A percentile compares a stretch with the other conserved stretches of the same genome.
Evolutionary conservation across 2,888 invertebrate species (phyloP).

Genomic region (Ligdia adustata): DNA sequence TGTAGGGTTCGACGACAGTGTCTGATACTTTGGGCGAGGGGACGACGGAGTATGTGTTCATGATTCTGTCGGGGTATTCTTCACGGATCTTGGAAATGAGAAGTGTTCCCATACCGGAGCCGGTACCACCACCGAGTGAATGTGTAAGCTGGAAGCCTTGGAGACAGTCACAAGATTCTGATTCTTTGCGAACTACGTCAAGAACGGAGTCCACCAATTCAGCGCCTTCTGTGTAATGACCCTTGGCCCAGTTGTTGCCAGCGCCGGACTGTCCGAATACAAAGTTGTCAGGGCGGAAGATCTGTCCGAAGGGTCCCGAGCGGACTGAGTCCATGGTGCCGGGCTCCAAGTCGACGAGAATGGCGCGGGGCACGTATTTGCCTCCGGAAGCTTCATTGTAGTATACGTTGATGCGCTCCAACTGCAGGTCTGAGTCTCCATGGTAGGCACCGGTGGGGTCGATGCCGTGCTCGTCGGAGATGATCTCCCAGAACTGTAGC

Average conservation of each 20-base stretch:
- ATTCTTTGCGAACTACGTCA: slow-evolving; percentile 93
- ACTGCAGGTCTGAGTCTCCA: slow-evolving; percentile 94
- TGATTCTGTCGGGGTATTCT: slow-evolving; percentile 95
- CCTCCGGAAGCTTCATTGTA: slow-evolving; percentile 94
- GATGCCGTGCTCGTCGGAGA: slow-evolving; percentile 97
- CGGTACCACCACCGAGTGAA: slow-evolving; percentile 85
- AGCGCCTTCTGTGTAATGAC: slow-evolving; percentile 88
- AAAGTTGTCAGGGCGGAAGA: slow-evolving; percentile 91
- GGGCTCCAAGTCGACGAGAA: slow-evolving; percentile 74
- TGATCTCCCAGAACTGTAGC: slow-evolving; percentile 93
- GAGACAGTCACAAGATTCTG: slow-evolving; percentile 95
- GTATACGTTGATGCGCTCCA: slow-evolving; percentile 98
- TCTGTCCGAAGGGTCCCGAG: slow-evolving; percentile 87
- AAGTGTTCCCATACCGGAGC: slow-evolving; percentile 86
- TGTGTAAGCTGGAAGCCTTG: slow-evolving; percentile 95
- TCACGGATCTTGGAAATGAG: slow-evolving; percentile 95
- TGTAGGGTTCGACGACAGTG: slow-evolving; percentile 88
- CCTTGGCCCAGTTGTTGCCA: slow-evolving; percentile 86
- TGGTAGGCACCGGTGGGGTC: slow-evolving; percentile 95
- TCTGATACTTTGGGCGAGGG: slow-evolving; percentile 93
- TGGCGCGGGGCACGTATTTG: slow-evolving; percentile 75
- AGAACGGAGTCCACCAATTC: slow-evolving; percentile 89
- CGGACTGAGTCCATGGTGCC: slow-evolving; percentile 88
- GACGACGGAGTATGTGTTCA: slow-evolving; percentile 94
- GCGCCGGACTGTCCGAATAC: slow-evolving; percentile 87